Conservation (phyloP, 2,113 vertebrate species). For the Chloebia gouldiae region DNA sequence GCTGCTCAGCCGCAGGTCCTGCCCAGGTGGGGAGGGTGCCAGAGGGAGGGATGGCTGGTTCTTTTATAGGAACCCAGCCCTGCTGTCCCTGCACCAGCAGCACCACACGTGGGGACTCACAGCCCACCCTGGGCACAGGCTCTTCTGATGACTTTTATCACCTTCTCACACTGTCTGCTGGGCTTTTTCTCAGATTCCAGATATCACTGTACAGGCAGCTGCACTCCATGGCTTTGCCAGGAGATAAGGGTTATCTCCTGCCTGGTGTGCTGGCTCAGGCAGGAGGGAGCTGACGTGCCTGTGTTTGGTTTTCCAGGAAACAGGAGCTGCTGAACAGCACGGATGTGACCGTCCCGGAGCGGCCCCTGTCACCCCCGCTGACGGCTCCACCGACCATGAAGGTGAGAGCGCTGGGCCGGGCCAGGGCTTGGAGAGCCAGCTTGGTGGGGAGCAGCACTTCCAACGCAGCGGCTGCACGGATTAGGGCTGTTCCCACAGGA, state of each 20-base stretch:
- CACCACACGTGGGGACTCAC: fast-evolving
- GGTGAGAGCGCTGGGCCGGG: conserved; percentile 69
- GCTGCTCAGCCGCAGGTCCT: neutral
- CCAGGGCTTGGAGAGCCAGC: neutral
- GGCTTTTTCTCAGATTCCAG: neutral
- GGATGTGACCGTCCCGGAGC: conserved; percentile 81
- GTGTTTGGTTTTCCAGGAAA: conserved; percentile 80
- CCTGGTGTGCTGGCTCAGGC: fast-evolving
- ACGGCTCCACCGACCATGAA: conserved; percentile 93
- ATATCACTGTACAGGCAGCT: neutral
- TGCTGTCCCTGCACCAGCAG: neutral
- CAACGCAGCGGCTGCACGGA: neutral
- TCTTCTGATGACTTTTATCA: neutral
- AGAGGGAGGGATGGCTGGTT: conserved; percentile 40
- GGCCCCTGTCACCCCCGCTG: conserved; percentile 88
- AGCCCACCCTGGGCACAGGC: neutral
- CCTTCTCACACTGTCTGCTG: too few species aligned
- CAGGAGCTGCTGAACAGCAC: conserved; percentile 91
- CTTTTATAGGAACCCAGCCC: conserved; percentile 44
- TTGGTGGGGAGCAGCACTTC: neutral
- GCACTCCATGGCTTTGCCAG: neutral
- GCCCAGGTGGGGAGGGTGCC: conserved; percentile 36
- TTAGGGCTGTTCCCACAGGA: neutral
- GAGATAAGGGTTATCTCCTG: neutral
- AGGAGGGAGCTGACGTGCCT: neutral